Evolutionary conservation across 1,140 invertebrate species (phyloP).

Genomic region (Caenorhabditis latens): DNA sequence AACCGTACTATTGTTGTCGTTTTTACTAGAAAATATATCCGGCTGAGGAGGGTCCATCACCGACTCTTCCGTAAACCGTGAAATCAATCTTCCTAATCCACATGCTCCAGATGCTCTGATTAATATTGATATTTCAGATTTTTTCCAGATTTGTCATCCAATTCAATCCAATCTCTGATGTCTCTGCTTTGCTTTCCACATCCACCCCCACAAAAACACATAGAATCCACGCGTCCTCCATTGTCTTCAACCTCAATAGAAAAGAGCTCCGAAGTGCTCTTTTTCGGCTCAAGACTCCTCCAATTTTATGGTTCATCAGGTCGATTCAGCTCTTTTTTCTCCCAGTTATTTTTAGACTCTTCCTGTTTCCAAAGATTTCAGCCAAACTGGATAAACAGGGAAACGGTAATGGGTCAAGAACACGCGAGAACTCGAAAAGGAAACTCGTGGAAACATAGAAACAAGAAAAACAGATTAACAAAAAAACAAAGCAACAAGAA

Average conservation of each 20-base stretch:
- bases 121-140: not conserved
- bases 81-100: too few relatives aligned
- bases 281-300: not conserved
- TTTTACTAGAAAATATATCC: too few relatives aligned
- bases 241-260: not conserved
- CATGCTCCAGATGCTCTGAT: too few relatives aligned
- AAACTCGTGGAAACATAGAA: too few relatives aligned
- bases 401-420: conserved; percentile 17
- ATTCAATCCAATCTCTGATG: conserved; percentile 12
- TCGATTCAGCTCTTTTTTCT: not conserved
- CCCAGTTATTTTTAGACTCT: too few relatives aligned
- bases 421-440: conserved; percentile 8
- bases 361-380: not conserved
- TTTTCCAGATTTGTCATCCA: not conserved
- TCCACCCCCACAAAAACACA: not conserved
- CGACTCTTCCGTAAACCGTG: too few relatives aligned
- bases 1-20: too few relatives aligned
- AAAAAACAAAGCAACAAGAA: not conserved
- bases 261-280: not conserved
- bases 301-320: conserved; percentile 34
- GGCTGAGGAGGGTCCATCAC: too few relatives aligned
- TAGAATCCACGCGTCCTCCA: not conserved
- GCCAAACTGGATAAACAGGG: not conserved
- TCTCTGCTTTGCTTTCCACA: not conserved
- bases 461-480: not conserved